Evolutionary conservation across 1,140 invertebrate species (phyloP), one percentile per base, ranked within the genome.

Genomic region (Euwallacea similis): DNA sequence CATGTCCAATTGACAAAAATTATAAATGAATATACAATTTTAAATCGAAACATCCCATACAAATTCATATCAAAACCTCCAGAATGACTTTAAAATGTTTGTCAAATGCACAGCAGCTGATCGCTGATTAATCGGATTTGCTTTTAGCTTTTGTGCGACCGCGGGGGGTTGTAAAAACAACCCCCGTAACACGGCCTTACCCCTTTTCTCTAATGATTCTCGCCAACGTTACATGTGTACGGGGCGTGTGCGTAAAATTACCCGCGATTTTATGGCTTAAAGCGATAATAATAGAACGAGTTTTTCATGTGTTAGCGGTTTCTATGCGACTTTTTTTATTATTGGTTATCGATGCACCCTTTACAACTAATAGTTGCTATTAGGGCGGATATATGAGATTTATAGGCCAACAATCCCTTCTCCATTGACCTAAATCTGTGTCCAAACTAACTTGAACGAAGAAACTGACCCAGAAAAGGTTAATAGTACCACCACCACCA

Each of bases 161-260:
- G 70, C 63, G 70, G 70, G 70, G 69, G 63, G 56, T 72, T 72
- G 70, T 72, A 72, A 72, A 72, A 72, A 66, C 70, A 66, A 72
- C 70, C 70, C 69, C 70, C 64, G 63, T 54, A 43, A 72, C 62
- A 72, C 65, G 58, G 50, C 54, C 64, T 66, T 72, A 72, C 70
- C 70, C 70, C 70, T 72, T 72, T 72, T 41, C 41, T 64, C 55
- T 66, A 67, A 67, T 72, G 46, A 54, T 66, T 66, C 53, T 66
- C 60, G 63, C 70, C 70, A 55, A 61, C 63, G 63, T 54, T 72
- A 72, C 70, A 72, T 72, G 70, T 72, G 70, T 72, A 72, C 70
- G 64, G 70, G 70, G 70, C 70, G 70, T 72, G 70, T 72, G 70
- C 70, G 70, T 59, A 72, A 72, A 72, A 72, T 72, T 72, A 59